These are phyloP conservation scores for Microplitis manilae DNA, from an alignment of 2,888 invertebrate species.

Conservation along the genomic window DNA sequence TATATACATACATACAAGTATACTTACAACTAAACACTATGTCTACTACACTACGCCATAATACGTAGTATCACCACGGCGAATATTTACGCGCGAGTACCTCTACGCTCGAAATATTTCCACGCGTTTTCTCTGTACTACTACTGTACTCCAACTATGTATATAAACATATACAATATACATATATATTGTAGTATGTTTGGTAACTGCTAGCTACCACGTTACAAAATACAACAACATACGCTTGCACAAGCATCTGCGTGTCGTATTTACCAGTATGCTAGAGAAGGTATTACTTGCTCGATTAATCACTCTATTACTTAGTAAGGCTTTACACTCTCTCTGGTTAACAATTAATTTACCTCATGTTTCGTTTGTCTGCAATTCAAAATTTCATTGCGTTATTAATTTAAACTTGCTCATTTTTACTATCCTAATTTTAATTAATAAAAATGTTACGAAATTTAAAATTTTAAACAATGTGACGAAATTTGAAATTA, in stretches of 20 bases:
- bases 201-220: background rate
- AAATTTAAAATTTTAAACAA: too few species aligned
- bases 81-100: constrained; percentile 35
- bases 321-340: constrained; percentile 19
- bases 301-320: constrained; percentile 21
- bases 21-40: background rate
- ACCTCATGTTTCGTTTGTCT: background rate
- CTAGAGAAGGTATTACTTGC: constrained; percentile 17
- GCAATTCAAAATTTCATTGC: background rate
- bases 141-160: too few species aligned
- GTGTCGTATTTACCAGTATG: background rate
- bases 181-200: constrained; percentile 10
- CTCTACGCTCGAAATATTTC: constrained; percentile 19
- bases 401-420: background rate
- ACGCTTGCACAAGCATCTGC: background rate
- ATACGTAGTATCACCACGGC: constrained; percentile 35
- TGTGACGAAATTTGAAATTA: too few species aligned
- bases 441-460: background rate
- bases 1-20: background rate
- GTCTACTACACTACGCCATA: constrained; percentile 10
- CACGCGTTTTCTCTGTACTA: background rate
- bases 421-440: background rate
- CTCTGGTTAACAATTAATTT: background rate
- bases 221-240: background rate
- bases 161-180: too few species aligned